Percentiles rank a stretch among this genome's conserved stretches.
phyloP scores from a whole-genome alignment of 2,797 vertebrate genomes.

The Bufotes viridis region DNA sequence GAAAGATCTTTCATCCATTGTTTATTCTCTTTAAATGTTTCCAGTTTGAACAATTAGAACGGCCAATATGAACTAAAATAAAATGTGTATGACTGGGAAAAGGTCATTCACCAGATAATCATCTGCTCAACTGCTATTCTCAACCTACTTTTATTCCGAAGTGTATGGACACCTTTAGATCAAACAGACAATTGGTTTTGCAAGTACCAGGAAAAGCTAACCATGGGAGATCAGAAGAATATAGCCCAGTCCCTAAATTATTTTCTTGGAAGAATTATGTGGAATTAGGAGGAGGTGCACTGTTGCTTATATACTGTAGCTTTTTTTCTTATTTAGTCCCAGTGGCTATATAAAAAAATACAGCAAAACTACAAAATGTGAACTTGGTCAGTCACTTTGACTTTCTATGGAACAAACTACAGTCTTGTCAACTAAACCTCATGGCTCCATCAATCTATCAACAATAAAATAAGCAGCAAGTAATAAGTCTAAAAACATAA shows the following conservation, averaged over 20 bases:
- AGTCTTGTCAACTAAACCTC: background rate
- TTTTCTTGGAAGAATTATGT: background rate
- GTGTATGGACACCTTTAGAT: no score
- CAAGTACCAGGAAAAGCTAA: background rate
- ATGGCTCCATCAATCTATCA: background rate
- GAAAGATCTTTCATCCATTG: no score
- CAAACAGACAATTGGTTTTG: background rate
- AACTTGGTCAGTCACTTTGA: background rate
- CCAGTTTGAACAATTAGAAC: no score
- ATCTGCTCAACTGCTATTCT: no score
- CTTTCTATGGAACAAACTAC: background rate
- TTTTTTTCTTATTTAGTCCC: background rate
- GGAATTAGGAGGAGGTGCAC: background rate
- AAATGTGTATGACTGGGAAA: no score
- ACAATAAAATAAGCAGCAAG: background rate
- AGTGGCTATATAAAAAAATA: background rate
- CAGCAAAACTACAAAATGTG: background rate
- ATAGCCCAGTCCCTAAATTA: background rate
- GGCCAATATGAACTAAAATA: no score
- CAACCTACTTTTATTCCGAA: no score
- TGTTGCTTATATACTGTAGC: background rate
- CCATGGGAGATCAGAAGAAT: background rate
- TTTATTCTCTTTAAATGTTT: no score
- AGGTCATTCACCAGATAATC: no score
- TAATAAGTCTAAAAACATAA: background rate